A percentile compares a stretch with the other conserved stretches of the same genome.
Evolutionary conservation across 2,888 invertebrate species (phyloP).

Genomic region (Halictus ligatus): DNA sequence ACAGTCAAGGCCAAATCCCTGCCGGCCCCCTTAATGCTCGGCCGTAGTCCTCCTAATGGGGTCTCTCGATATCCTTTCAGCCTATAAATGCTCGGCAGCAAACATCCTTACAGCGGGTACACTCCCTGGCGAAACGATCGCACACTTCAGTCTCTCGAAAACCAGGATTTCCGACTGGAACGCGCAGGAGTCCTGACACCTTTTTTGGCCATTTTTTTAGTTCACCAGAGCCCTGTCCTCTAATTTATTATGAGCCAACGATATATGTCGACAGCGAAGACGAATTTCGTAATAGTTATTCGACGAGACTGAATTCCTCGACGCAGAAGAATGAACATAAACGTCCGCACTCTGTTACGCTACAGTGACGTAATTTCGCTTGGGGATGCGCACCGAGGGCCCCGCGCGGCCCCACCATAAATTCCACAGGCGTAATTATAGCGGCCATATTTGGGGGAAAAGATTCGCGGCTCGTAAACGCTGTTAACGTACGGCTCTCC

Average conservation of each 20-base stretch:
- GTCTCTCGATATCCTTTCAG: slow-evolving; percentile 8
- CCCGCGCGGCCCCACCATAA: slow-evolving; percentile 36
- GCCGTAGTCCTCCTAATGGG: background rate
- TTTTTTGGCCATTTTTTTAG: background rate
- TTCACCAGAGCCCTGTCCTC: background rate
- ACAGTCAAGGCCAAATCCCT: no score
- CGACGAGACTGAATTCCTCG: background rate
- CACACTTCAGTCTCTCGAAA: background rate
- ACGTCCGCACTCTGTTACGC: slow-evolving; percentile 4
- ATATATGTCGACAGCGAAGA: background rate
- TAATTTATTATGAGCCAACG: background rate
- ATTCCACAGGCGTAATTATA: slow-evolving; percentile 54
- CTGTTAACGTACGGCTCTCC: slow-evolving; percentile 7
- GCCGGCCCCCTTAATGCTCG: slow-evolving; percentile 2
- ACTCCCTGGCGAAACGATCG: background rate
- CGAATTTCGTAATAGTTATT: background rate
- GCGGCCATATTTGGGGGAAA: slow-evolving; percentile 38
- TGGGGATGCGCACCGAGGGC: slow-evolving; percentile 34
- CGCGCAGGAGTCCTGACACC: no score
- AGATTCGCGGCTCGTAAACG: slow-evolving; percentile 34
- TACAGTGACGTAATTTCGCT: slow-evolving; percentile 46
- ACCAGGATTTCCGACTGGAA: background rate
- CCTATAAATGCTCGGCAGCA: background rate
- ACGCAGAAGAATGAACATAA: slow-evolving; percentile 1
- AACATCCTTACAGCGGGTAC: background rate